These are phyloP conservation scores for Chaetura pelagica DNA, from an alignment of 2,113 vertebrate genomes.

Conservation along the genomic window DNA sequence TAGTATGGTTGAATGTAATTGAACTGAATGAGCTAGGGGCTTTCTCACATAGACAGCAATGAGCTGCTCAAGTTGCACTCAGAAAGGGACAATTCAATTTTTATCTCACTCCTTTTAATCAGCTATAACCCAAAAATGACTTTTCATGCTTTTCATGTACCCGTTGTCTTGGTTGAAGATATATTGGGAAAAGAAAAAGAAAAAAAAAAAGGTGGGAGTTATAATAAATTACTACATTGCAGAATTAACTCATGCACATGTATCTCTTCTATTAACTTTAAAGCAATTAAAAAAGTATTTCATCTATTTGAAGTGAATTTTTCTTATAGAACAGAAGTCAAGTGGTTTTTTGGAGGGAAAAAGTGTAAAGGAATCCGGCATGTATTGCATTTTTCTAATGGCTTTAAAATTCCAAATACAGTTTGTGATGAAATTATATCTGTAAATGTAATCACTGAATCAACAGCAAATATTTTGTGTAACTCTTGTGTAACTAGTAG, in stretches of 20 bases:
- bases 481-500: neutral
- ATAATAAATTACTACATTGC: neutral
- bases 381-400: neutral
- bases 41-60: neutral
- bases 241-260: neutral
- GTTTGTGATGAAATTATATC: neutral
- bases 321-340: neutral
- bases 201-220: neutral
- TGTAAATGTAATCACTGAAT: slow-evolving; percentile 11
- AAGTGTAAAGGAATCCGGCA: neutral
- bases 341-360: neutral
- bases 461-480: neutral
- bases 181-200: neutral
- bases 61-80: neutral
- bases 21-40: neutral
- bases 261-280: neutral
- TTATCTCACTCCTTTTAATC: neutral
- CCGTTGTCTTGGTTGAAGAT: neutral
- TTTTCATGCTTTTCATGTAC: neutral
- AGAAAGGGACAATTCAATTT: neutral
- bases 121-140: neutral
- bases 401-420: slow-evolving; percentile 9
- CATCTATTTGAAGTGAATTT: neutral
- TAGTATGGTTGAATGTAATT: neutral
- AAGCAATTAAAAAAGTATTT: neutral